Percentiles rank a stretch among this genome's conserved stretches.
phyloP scores from a whole-genome alignment of 1,140 invertebrate species.

The Drosophila ercepeae region DNA sequence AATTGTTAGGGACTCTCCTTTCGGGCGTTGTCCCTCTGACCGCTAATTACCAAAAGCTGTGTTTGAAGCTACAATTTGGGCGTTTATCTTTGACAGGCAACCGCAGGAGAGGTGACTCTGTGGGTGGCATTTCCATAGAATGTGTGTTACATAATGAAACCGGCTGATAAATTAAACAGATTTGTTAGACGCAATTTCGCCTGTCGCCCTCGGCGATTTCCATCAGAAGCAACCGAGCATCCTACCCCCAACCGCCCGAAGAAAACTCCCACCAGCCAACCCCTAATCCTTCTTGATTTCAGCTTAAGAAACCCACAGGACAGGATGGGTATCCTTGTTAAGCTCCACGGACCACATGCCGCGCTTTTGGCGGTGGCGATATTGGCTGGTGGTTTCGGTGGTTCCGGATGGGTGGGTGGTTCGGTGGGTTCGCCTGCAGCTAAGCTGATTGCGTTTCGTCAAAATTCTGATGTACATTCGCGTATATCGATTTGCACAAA shows the following conservation, averaged over 20 bases:
- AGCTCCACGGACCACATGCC: conserved; percentile 45
- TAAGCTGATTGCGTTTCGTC: conserved; percentile 71
- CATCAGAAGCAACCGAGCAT: neutral
- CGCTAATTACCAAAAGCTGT: conserved; percentile 59
- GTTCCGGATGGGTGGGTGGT: conserved; percentile 34
- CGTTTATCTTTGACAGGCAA: conserved; percentile 43
- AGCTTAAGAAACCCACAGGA: conserved; percentile 37
- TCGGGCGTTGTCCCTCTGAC: conserved; percentile 1
- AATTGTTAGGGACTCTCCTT: neutral
- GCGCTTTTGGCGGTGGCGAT: conserved; percentile 17
- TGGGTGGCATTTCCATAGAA: conserved; percentile 29
- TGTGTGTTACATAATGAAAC: conserved; percentile 65
- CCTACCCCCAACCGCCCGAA: neutral
- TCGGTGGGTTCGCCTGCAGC: conserved; percentile 60
- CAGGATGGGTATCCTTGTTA: conserved; percentile 28
- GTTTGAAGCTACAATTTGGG: conserved; percentile 26
- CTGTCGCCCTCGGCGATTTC: conserved; percentile 46
- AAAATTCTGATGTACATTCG: conserved; percentile 59
- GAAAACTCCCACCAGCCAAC: neutral
- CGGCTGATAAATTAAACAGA: conserved; percentile 79
- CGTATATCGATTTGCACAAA: conserved; percentile 58
- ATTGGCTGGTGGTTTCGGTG: conserved; percentile 49
- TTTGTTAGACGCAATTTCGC: conserved; percentile 67
- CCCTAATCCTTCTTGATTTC: conserved; percentile 43
- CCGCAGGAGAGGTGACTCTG: conserved; percentile 6